Percentiles rank a stretch among this genome's conserved stretches.
These are phyloP conservation scores for Cinclus mexicanus DNA, from an alignment of 2,113 vertebrate species.

Conservation along the genomic window DNA sequence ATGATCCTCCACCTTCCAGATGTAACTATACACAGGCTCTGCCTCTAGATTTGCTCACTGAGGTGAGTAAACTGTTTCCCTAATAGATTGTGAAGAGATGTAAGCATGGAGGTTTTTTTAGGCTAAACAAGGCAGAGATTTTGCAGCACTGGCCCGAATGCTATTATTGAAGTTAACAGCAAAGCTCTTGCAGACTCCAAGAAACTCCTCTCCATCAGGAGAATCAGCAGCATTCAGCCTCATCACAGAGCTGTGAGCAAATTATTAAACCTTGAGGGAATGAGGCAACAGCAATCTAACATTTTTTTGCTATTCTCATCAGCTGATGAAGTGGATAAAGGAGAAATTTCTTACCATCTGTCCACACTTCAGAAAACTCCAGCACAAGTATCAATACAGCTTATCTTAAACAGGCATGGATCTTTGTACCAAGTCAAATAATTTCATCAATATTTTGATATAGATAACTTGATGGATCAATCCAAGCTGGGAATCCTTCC, in stretches of 20 bases:
- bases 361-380: background rate
- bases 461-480: background rate
- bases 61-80: background rate
- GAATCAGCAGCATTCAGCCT: background rate
- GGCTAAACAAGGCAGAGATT: slow-evolving; percentile 1
- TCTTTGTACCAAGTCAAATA: background rate
- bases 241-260: background rate
- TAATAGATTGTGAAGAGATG: background rate
- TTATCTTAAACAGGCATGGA: background rate
- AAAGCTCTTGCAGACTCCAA: background rate
- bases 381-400: background rate
- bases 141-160: background rate
- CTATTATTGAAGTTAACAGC: background rate
- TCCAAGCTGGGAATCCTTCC: background rate
- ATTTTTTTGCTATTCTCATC: background rate
- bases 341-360: background rate
- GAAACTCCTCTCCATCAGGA: background rate
- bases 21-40: background rate
- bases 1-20: background rate
- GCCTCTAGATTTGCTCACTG: background rate
- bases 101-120: background rate
- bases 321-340: background rate
- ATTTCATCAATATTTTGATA: background rate
- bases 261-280: background rate
- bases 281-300: background rate